Base-by-base conservation (phyloP, 37 sponge, comb jelly and placozoan genomes). In the Aphrocallistes beatrix region DNA sequence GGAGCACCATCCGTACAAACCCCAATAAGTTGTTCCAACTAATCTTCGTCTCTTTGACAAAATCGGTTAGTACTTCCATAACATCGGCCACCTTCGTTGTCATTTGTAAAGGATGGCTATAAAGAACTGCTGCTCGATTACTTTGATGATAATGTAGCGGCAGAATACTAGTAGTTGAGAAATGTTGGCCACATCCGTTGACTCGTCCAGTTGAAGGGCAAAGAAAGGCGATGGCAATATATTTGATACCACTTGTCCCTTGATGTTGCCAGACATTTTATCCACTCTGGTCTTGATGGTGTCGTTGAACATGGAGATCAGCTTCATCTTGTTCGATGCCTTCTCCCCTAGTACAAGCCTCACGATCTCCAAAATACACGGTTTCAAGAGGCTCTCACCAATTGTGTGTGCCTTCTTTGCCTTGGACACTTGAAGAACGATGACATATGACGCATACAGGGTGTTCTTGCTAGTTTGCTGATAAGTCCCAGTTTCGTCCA, bases 101-200 rank as follows among this genome's bases (percentile, higher is more conserved):
- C n/a, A n/a, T n/a, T n/a, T n/a, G n/a, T n/a, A n/a, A n/a, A n/a
- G n/a, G n/a, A n/a, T n/a, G n/a, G n/a, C n/a, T n/a, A n/a, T n/a
- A n/a, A n/a, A n/a, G n/a, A 60, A 60, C 17, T 60, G 28, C 34
- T 13, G 28, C 75, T 60, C 75, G 34, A 21, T 60, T 28, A 1
- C 34, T 28, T 21, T 19, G n/a, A 6, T 8, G 34, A 6, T 60
- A 21, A 60, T 60, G 34, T 21, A 60, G 34, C 75, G 75, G 34
- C 32, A 21, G 34, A 21, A 60, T 25, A 60, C 75, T 6, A 60
- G 10, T 28, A 60, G 34, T 60, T 60, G 75, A 19, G 75, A 3
- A 60, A 60, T 21, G 34, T 60, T 60, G 75, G 75, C 75, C 75
- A 60, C 75, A 60, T 60, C 75, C 34, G 75, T 60, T 32, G 75